These are phyloP conservation scores for Tetramorium parvispinum DNA, from an alignment of 1,140 invertebrate genomes.

Conservation along the genomic window DNA sequence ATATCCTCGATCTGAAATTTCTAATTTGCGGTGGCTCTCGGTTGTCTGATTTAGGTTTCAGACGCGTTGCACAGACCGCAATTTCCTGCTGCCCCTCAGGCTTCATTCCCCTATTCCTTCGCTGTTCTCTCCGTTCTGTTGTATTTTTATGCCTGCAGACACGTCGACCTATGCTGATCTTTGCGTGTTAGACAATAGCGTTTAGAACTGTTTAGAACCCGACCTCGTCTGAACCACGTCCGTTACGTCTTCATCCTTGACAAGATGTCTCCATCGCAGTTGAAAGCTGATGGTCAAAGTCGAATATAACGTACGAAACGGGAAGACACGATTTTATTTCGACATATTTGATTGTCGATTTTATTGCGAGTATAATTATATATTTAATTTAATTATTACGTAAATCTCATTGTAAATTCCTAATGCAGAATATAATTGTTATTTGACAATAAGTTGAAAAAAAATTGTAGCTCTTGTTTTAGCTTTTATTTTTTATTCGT, in stretches of 20 bases:
- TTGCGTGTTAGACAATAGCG: constrained; percentile 64
- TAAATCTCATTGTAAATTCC: neutral
- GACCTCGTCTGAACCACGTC: constrained; percentile 32
- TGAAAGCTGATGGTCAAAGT: neutral
- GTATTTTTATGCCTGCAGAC: neutral
- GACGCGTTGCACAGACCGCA: constrained; percentile 42
- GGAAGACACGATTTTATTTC: neutral
- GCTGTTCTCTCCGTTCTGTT: neutral
- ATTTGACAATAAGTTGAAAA: neutral
- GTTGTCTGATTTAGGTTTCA: constrained; percentile 34
- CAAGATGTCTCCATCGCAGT: constrained; percentile 29
- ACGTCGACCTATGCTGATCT: constrained; percentile 63
- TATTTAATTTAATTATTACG: neutral
- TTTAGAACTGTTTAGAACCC: constrained; percentile 56
- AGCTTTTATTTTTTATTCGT: neutral
- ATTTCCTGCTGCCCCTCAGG: constrained; percentile 32
- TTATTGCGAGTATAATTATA: neutral
- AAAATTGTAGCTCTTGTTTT: neutral
- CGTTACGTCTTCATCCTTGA: constrained; percentile 28
- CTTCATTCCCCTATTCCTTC: constrained; percentile 22
- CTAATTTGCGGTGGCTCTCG: constrained; percentile 5
- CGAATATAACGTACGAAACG: neutral
- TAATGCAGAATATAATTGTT: neutral
- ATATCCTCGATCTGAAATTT: neutral
- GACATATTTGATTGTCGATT: neutral